Evolutionary conservation across 2,888 invertebrate species (phyloP).

Genomic region (Atethmia centrago): DNA sequence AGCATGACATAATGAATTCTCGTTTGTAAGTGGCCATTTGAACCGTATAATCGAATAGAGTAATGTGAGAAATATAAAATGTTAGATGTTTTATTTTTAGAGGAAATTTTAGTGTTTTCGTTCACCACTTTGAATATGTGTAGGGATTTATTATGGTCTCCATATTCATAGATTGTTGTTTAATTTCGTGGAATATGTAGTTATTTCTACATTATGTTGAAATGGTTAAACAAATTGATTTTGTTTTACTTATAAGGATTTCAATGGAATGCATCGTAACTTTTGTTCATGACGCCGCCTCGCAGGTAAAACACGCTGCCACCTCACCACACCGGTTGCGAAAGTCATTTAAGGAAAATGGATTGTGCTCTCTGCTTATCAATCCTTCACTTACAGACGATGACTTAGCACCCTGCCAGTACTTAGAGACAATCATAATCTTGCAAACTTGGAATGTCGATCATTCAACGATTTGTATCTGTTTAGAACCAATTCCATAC

Average conservation of each 20-base stretch:
- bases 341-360: slow-evolving; percentile 42
- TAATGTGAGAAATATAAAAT: slow-evolving; percentile 61
- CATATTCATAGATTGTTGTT: slow-evolving; percentile 35
- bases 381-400: slow-evolving; percentile 44
- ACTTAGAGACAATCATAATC: slow-evolving; percentile 46
- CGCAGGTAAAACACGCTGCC: not conserved
- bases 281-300: not conserved
- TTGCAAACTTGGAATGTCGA: slow-evolving; percentile 25
- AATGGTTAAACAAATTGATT: not conserved
- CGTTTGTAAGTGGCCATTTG: slow-evolving; percentile 60
- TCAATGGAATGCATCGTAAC: not conserved
- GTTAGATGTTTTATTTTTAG: slow-evolving; percentile 51
- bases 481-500: not conserved
- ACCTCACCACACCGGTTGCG: slow-evolving; percentile 11
- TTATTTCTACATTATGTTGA: not conserved
- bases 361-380: slow-evolving; percentile 38
- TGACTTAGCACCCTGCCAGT: slow-evolving; percentile 43
- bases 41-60: slow-evolving; percentile 60
- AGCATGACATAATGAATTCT: slow-evolving; percentile 71
- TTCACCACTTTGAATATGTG: slow-evolving; percentile 52
- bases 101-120: slow-evolving; percentile 45
- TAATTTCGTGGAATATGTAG: slow-evolving; percentile 11
- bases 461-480: slow-evolving; percentile 32
- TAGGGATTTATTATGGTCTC: slow-evolving; percentile 29
- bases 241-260: not conserved